Evolutionary conservation across 53 echinoderm and acorn worm species (phyloP).

Genomic region (Actinopyga echinites): DNA sequence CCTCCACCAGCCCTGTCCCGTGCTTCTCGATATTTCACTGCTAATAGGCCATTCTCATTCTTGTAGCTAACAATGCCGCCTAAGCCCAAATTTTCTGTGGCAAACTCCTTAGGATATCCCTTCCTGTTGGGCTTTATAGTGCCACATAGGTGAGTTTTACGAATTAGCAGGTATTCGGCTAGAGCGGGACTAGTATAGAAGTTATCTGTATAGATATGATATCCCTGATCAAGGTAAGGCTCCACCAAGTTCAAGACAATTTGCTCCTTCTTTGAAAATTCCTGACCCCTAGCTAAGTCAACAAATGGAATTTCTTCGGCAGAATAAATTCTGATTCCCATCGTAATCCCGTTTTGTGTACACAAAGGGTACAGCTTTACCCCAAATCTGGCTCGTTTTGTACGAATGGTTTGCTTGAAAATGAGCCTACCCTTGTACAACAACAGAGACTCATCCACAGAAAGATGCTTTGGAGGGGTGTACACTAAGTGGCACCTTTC

Average conservation of each 20-base stretch:
- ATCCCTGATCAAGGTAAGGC: constrained; percentile 47
- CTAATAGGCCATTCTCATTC: constrained; percentile 27
- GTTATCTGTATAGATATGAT: constrained; percentile 56
- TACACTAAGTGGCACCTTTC: constrained; percentile 43
- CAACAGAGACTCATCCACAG: constrained; percentile 58
- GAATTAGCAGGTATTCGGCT: constrained; percentile 17
- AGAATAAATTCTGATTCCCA: constrained; percentile 40
- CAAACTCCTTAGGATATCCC: constrained; percentile 27
- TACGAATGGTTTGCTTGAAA: constrained; percentile 52
- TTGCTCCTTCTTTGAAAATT: constrained; percentile 19
- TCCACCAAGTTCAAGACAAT: constrained; percentile 47
- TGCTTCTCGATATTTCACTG: constrained; percentile 51
- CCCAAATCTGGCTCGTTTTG: constrained; percentile 51
- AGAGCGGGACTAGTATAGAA: constrained; percentile 53
- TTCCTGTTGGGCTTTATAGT: constrained; percentile 42
- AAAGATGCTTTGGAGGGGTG: constrained; percentile 7
- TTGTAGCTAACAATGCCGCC: constrained; percentile 37
- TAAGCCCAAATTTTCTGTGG: constrained; percentile 15
- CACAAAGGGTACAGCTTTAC: constrained; percentile 57
- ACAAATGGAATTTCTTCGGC: not conserved
- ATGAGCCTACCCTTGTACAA: constrained; percentile 54
- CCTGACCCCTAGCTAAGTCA: not conserved
- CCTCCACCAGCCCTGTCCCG: not conserved
- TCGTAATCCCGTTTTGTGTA: constrained; percentile 48
- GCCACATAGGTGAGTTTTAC: constrained; percentile 55